Evolutionary conservation across 2,888 invertebrate species (phyloP), one percentile per base, ranked within the genome.

Genomic region (Selenia dentaria): DNA sequence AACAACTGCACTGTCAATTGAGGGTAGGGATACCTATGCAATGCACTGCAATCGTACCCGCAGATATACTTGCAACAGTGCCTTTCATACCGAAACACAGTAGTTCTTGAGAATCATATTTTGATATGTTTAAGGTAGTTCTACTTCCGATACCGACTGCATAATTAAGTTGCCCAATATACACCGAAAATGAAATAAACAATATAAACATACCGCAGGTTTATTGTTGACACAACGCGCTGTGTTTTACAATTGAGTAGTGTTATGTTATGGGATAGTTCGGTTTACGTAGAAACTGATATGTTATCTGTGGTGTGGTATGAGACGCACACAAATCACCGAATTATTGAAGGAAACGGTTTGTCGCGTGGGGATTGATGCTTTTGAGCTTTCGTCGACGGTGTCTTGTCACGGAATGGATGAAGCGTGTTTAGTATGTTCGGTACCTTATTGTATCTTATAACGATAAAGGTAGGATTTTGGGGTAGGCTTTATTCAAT

Each of bases 181-280:
- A 35, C 58, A 44, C 53, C 56, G 61, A 59, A 61, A 62, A 57
- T 63, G 54, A 58, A 70, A 67, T 71, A 72, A 74, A 71, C 64
- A 3, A 68, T 52, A 54, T 49, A 57, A n/a, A n/a, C n/a, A n/a
- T n/a, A n/a, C n/a, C n/a, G n/a, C n/a, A 45, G 44, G 38, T 62
- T 60, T 59, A 65, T 63, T 54, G 59, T 56, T 54, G 43, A 29
- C 41, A 54, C 42, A 57, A 48, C 62, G 61, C 50, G 53, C 34
- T 25, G 42, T 50, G 45, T 34, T 63, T 52, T 51, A 67, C 67
- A 59, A 70, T 71, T 48, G 59, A 55, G 16, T 16, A 16, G 16
- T 16, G 4, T 4, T 16, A 4, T 16, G 16, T 16, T 8, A 8
- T 32, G 20, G 6, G 39, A 24, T 29, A 26, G 37, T 18, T 20